A percentile compares a stretch with the other conserved stretches of the same genome.
Evolutionary conservation across 1,140 invertebrate genomes (phyloP).

Genomic region (Contarinia nasturtii): DNA sequence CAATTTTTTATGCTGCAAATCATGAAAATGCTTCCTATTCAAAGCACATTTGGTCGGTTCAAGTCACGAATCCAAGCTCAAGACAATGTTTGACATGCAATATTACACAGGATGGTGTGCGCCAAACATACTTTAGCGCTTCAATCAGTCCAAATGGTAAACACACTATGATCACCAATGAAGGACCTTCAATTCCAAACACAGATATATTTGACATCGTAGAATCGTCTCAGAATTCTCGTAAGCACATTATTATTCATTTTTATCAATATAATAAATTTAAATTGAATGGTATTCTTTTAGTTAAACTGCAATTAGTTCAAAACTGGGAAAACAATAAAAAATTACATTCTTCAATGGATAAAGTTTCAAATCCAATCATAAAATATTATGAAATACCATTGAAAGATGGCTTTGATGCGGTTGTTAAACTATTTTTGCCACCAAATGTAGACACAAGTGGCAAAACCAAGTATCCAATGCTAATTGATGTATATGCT

Average conservation of each 20-base stretch:
- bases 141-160: slow-evolving; percentile 16
- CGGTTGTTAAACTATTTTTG: slow-evolving; percentile 34
- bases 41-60: slow-evolving; percentile 35
- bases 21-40: slow-evolving; percentile 31
- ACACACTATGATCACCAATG: slow-evolving; percentile 13
- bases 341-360: slow-evolving; percentile 8
- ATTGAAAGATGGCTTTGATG: slow-evolving; percentile 17
- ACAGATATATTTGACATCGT: slow-evolving; percentile 15
- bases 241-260: no score
- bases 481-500: slow-evolving; percentile 76
- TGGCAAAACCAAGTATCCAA: slow-evolving; percentile 54
- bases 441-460: slow-evolving; percentile 51
- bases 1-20: slow-evolving; percentile 46
- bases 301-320: background rate
- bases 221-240: slow-evolving; percentile 7
- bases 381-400: slow-evolving; percentile 13
- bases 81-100: slow-evolving; percentile 35
- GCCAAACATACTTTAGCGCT: slow-evolving; percentile 19
- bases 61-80: slow-evolving; percentile 15
- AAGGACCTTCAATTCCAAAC: slow-evolving; percentile 18
- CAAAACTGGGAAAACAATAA: slow-evolving; percentile 17
- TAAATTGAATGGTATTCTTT: background rate
- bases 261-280: no score
- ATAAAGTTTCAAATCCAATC: slow-evolving; percentile 12
- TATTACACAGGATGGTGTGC: slow-evolving; percentile 7